These are phyloP conservation scores for Nasua narica DNA, from an alignment of 2,797 vertebrate species.

Conservation along the genomic window DNA sequence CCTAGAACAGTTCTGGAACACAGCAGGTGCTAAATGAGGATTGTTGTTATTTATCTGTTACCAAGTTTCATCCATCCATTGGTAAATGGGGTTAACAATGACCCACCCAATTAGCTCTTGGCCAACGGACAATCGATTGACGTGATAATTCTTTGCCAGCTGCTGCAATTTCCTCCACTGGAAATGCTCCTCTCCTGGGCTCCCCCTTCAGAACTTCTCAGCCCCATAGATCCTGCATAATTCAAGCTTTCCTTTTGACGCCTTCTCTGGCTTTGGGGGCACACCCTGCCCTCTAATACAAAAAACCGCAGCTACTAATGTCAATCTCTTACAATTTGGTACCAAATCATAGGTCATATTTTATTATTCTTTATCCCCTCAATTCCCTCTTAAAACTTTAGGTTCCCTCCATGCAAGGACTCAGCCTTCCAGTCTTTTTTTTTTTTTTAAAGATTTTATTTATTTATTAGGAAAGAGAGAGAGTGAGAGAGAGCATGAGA, in stretches of 20 bases:
- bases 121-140: neutral
- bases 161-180: too few relatives aligned
- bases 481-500: too few relatives aligned
- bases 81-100: neutral
- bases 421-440: neutral
- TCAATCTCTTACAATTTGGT: neutral
- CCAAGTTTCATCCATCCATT: neutral
- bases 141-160: neutral
- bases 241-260: neutral
- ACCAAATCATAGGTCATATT: neutral
- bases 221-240: neutral
- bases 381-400: neutral
- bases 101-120: neutral
- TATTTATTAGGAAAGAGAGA: too few relatives aligned
- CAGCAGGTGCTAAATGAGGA: neutral
- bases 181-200: neutral
- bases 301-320: neutral
- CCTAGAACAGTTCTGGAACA: neutral
- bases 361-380: neutral
- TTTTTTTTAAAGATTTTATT: too few relatives aligned
- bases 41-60: neutral
- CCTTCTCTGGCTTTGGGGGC: neutral
- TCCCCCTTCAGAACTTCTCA: neutral
- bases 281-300: neutral
- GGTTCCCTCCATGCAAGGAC: accelerated